These are phyloP conservation scores for Parnassius mnemosyne DNA, from an alignment of 2,888 invertebrate species.

Conservation along the genomic window DNA sequence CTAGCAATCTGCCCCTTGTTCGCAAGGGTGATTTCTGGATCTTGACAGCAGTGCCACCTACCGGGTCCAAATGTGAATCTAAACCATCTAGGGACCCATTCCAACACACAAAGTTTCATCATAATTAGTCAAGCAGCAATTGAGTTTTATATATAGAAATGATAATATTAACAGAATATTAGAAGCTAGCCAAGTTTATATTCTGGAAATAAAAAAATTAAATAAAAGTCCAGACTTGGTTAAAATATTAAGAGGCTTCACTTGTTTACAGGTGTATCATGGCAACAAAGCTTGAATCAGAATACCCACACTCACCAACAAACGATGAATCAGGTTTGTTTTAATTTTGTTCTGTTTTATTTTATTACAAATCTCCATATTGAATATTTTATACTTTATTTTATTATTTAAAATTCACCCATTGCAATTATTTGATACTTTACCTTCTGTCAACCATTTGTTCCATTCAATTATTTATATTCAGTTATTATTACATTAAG, in stretches of 20 bases:
- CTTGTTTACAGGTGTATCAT: constrained; percentile 75
- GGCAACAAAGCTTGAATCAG: constrained; percentile 70
- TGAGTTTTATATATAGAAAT: too few relatives aligned
- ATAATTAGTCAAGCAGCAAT: too few relatives aligned
- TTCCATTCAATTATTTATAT: neutral
- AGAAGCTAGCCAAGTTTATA: neutral
- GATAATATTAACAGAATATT: too few relatives aligned
- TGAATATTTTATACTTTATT: too few relatives aligned
- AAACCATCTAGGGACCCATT: too few relatives aligned
- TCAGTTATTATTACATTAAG: too few relatives aligned
- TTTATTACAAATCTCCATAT: constrained; percentile 18
- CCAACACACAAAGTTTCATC: too few relatives aligned
- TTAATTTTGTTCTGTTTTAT: constrained; percentile 39
- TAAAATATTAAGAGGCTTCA: constrained; percentile 32
- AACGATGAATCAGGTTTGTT: constrained; percentile 73
- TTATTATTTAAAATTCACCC: too few relatives aligned
- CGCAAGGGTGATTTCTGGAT: too few relatives aligned
- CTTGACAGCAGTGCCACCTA: too few relatives aligned
- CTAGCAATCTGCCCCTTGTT: too few relatives aligned
- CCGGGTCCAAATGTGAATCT: too few relatives aligned
- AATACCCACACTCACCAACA: constrained; percentile 61
- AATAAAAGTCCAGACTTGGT: neutral
- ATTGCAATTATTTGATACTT: neutral
- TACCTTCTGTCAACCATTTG: neutral
- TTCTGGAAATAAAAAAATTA: neutral